Conservation (phyloP, 2,797 vertebrate genomes). For the Anguilla anguilla region DNA sequence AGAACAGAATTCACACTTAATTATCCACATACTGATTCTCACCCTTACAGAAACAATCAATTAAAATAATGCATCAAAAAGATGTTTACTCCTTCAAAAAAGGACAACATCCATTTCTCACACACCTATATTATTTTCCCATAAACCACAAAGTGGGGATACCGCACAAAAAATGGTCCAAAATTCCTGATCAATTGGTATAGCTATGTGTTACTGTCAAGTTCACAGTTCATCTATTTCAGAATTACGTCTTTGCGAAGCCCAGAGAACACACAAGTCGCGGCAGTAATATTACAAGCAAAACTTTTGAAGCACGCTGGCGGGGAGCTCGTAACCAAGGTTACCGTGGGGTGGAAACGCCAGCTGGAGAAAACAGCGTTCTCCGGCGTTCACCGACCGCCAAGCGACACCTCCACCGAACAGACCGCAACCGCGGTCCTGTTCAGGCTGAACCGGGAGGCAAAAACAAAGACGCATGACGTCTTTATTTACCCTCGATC, state of each 20-base stretch:
- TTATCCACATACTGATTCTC: neutral
- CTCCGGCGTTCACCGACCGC: neutral
- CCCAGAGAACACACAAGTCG: neutral
- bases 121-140: neutral
- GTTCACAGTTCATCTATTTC: neutral
- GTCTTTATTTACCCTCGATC: constrained; percentile 28
- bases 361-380: neutral
- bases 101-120: neutral
- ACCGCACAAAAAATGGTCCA: neutral
- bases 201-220: neutral
- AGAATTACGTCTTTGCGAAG: neutral
- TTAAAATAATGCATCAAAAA: neutral
- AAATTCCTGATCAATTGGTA: neutral
- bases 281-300: neutral
- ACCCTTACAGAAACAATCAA: neutral
- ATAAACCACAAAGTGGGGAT: neutral
- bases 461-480: constrained; percentile 17
- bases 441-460: neutral
- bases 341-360: neutral
- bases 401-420: neutral
- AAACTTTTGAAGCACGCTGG: neutral
- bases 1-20: neutral
- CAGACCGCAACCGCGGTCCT: neutral
- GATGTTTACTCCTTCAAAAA: neutral
- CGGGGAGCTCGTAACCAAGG: constrained; percentile 18